Evolutionary conservation across 2,113 vertebrate genomes (phyloP).

Genomic region (Lepisosteus oculatus): DNA sequence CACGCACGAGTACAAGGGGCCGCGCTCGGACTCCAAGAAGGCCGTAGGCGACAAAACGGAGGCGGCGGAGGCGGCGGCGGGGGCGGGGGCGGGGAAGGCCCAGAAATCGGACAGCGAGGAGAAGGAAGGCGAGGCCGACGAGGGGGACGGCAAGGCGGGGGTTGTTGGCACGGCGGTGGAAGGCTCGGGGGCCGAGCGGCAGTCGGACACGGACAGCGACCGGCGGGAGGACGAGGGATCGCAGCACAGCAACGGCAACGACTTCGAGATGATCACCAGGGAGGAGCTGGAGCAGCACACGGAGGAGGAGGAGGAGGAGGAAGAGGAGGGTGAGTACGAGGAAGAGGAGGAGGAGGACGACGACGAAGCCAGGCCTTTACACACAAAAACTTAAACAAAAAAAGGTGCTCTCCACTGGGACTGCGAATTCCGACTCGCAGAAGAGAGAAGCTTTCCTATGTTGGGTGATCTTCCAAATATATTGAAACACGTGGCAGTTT

Average conservation of each 20-base stretch:
- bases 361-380: constrained; percentile 63
- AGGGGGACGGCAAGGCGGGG: constrained; percentile 51
- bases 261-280: constrained; percentile 99
- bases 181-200: constrained; percentile 69
- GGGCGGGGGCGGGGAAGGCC: constrained; percentile 61
- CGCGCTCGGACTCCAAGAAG: constrained; percentile 83
- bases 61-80: constrained; percentile 36
- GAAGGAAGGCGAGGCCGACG: constrained; percentile 86
- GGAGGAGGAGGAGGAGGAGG: constrained; percentile 81
- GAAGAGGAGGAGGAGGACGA: constrained; percentile 49
- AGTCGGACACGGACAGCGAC: constrained; percentile 95
- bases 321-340: constrained; percentile 59
- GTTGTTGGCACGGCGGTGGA: constrained; percentile 57
- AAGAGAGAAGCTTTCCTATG: constrained; percentile 68
- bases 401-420: constrained; percentile 52
- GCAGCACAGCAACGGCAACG: constrained; percentile 98
- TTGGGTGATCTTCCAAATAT: constrained; percentile 65
- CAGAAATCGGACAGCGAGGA: constrained; percentile 88
- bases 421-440: constrained; percentile 43
- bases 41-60: constrained; percentile 65
- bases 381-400: constrained; percentile 78
- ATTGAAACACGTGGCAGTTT: constrained; percentile 32
- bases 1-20: constrained; percentile 97
- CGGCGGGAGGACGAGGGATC: constrained; percentile 91
- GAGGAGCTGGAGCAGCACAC: constrained; percentile 98